These are phyloP conservation scores for Andricus grossulariae DNA, from an alignment of 1,140 invertebrate genomes.

Conservation along the genomic window DNA sequence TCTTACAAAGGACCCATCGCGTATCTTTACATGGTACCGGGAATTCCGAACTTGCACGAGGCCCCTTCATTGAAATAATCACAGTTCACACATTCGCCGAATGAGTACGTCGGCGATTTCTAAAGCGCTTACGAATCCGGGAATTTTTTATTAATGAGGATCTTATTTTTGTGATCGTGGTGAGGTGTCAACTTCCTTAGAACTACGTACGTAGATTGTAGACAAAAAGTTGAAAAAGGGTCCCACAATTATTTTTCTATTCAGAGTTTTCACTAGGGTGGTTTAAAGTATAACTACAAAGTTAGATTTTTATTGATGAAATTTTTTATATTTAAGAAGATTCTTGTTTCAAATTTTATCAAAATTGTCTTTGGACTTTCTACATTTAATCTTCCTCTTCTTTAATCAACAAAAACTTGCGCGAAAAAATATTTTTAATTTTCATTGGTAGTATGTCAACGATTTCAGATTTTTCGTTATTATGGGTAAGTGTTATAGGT, in stretches of 20 bases:
- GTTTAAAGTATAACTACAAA: too few relatives aligned
- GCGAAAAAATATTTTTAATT: too few relatives aligned
- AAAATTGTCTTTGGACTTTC: too few relatives aligned
- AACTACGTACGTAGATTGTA: neutral
- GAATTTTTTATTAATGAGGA: neutral
- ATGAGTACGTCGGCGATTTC: slow-evolving; percentile 14
- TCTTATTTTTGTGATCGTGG: neutral
- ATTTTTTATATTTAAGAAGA: too few relatives aligned
- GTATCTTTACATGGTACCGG: neutral
- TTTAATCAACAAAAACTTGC: too few relatives aligned
- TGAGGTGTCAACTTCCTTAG: neutral
- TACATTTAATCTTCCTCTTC: too few relatives aligned
- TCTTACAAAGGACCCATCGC: slow-evolving; percentile 24
- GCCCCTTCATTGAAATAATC: neutral
- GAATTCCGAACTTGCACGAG: neutral
- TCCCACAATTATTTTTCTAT: neutral
- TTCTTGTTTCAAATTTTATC: too few relatives aligned
- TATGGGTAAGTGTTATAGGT: too few relatives aligned
- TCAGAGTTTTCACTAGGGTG: too few relatives aligned
- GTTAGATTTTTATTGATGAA: too few relatives aligned
- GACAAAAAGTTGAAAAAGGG: neutral
- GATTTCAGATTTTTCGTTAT: too few relatives aligned
- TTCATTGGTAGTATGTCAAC: too few relatives aligned
- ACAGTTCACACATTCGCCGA: slow-evolving; percentile 10
- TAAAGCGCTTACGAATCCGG: neutral